Conservation (phyloP, 2,797 vertebrate species). For the Meriones psammophilus region DNA sequence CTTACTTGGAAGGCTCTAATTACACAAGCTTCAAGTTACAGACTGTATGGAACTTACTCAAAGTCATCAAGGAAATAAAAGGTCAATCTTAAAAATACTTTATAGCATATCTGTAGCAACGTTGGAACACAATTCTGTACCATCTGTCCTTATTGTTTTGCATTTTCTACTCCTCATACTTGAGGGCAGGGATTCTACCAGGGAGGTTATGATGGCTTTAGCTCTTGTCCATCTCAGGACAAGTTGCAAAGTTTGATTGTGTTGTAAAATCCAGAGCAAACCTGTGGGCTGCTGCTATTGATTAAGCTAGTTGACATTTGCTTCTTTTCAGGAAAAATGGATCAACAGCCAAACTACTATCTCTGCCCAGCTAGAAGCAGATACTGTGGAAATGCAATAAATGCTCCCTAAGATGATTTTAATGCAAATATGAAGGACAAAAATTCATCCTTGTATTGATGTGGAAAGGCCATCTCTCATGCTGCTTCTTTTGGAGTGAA, state of each 20-base stretch:
- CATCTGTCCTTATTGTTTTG: constrained; percentile 3
- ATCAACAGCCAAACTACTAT: constrained; percentile 64
- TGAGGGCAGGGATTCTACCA: neutral
- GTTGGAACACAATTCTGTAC: neutral
- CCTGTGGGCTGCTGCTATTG: neutral
- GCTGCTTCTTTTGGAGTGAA: neutral
- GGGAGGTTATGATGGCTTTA: neutral
- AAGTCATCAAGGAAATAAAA: constrained; percentile 37
- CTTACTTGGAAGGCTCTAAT: constrained; percentile 23
- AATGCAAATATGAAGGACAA: constrained; percentile 9
- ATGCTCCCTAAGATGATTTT: constrained; percentile 59
- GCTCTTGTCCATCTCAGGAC: neutral
- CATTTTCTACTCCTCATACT: neutral
- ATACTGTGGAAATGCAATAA: constrained; percentile 56
- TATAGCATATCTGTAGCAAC: neutral
- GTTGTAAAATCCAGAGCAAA: constrained; percentile 54
- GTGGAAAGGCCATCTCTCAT: neutral
- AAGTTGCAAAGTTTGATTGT: constrained; percentile 48
- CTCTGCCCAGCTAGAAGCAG: constrained; percentile 62
- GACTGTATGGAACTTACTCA: neutral
- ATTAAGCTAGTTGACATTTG: constrained; percentile 71
- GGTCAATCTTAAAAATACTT: neutral
- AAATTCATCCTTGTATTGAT: constrained; percentile 18
- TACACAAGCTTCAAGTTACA: constrained; percentile 30
- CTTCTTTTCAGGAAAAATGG: constrained; percentile 69